These are phyloP conservation scores for Arrhopalites spinosus DNA, from an alignment of 2,888 invertebrate species.

Conservation along the genomic window DNA sequence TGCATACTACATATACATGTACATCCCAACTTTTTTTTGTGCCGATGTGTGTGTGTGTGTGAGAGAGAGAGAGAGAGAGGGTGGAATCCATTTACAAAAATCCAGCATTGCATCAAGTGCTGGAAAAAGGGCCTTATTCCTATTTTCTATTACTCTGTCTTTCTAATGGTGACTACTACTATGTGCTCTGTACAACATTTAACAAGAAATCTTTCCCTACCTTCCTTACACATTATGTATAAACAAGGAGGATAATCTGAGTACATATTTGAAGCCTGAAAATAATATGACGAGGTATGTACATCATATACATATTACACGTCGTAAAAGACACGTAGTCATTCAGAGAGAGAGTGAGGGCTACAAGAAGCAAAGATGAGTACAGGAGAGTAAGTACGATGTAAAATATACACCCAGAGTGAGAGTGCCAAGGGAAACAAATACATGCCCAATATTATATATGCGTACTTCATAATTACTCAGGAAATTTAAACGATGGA, in stretches of 20 bases:
- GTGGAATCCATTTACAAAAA: constrained; percentile 2
- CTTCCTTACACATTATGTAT: not conserved
- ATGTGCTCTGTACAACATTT: not conserved
- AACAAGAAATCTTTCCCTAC: not conserved
- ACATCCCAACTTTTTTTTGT: not conserved
- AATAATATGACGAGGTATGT: not conserved
- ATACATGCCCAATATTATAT: not conserved
- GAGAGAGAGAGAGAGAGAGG: not conserved
- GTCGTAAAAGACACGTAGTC: not conserved
- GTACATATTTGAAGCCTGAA: too few relatives aligned
- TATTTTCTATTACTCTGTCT: not conserved
- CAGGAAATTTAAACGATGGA: not conserved
- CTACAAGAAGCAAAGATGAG: not conserved
- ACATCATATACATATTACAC: not conserved
- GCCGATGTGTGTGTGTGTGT: not conserved
- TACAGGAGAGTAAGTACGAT: not conserved
- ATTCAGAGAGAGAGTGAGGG: not conserved
- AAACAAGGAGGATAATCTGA: not conserved
- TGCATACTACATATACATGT: not conserved
- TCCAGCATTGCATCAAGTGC: constrained; percentile 10
- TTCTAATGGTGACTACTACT: not conserved
- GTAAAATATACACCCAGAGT: not conserved
- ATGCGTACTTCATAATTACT: not conserved
- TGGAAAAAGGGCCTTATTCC: not conserved
- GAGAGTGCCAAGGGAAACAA: not conserved